phyloP scores from a whole-genome alignment of 2,797 vertebrate species.

The Phoeniculus purpureus region DNA sequence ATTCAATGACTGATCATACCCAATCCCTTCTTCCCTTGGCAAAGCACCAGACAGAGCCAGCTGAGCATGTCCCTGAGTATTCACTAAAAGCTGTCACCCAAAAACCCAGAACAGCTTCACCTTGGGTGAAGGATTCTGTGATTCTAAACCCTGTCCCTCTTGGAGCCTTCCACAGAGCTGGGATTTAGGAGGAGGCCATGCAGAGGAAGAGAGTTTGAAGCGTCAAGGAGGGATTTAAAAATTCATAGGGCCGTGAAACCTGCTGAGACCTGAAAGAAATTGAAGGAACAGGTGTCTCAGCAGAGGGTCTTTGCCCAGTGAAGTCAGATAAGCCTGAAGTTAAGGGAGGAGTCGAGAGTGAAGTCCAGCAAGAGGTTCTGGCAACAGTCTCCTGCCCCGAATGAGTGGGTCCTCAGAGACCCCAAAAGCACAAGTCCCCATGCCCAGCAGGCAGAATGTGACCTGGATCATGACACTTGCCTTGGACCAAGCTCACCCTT shows the following conservation, averaged over 20 bases:
- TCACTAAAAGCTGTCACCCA: neutral
- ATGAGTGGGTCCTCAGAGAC: neutral
- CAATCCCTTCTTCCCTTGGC: neutral
- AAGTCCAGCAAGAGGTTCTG: neutral
- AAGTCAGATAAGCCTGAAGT: neutral
- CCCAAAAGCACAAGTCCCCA: neutral
- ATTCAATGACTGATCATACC: neutral
- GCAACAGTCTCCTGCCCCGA: neutral
- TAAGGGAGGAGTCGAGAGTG: neutral
- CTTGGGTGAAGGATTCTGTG: neutral
- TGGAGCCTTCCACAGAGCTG: neutral
- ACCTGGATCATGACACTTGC: neutral
- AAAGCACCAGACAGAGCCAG: neutral
- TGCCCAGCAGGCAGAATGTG: neutral
- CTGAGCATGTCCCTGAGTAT: neutral
- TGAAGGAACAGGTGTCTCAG: neutral
- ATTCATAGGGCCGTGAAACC: neutral
- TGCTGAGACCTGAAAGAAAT: neutral
- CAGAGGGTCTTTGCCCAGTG: too few relatives aligned
- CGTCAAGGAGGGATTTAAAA: neutral
- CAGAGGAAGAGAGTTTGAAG: neutral
- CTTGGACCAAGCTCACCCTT: neutral
- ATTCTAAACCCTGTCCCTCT: neutral
- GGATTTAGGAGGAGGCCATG: neutral
- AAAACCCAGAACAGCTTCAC: neutral